Evolutionary conservation across 2,888 invertebrate genomes (phyloP).

Genomic region (Eurytoma californica): DNA sequence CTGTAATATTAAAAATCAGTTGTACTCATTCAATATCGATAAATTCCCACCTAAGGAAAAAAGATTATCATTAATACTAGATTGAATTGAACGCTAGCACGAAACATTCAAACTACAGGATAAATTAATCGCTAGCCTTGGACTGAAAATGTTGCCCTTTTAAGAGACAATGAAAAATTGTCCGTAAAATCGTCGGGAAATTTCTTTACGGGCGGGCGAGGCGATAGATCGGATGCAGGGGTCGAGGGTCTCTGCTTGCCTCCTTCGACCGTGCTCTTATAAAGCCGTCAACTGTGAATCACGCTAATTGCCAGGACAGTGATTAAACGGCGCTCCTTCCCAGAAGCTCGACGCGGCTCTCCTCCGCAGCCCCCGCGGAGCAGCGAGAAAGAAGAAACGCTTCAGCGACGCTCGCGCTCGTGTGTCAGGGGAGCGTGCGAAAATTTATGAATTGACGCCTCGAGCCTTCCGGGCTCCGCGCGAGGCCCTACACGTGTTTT

Average conservation of each 20-base stretch:
- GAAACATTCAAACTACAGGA: too few species aligned
- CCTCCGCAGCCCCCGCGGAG: conserved; percentile 10
- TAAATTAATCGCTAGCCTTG: too few species aligned
- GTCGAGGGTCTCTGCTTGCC: not conserved
- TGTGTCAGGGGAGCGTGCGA: conserved; percentile 17
- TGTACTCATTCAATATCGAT: too few species aligned
- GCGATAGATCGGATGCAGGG: conserved; percentile 20
- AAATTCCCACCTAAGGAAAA: too few species aligned
- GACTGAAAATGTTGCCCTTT: too few species aligned
- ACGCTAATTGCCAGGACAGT: conserved; percentile 68
- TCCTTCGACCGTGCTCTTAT: conserved; percentile 48
- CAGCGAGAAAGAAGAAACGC: conserved; percentile 10
- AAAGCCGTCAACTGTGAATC: conserved; percentile 71
- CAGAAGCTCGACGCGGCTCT: conserved; percentile 59
- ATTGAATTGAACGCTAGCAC: too few species aligned
- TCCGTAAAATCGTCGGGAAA: conserved; percentile 34
- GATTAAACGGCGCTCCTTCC: conserved; percentile 70
- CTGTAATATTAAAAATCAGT: too few species aligned
- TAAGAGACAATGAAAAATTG: conserved; percentile 20
- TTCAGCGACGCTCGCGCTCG: conserved; percentile 10
- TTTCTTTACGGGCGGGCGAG: conserved; percentile 23
- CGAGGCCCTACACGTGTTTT: not conserved
- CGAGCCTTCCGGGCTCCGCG: not conserved
- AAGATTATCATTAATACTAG: too few species aligned
- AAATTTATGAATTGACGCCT: conserved; percentile 53